Conservation (phyloP, 2,888 invertebrate species). For the Griposia aprilina region DNA sequence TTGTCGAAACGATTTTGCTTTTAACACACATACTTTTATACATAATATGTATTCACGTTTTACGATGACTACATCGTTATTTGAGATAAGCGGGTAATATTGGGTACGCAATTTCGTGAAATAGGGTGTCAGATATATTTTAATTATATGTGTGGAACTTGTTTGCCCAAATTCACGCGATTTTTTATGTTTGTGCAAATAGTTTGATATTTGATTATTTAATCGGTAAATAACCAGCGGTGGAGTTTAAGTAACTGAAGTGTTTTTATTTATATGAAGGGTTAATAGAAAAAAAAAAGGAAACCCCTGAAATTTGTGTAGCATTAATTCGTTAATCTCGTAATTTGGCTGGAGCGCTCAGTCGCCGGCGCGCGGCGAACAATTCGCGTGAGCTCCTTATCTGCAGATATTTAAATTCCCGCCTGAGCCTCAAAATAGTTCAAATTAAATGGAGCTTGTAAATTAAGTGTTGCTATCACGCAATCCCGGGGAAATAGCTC, state of each 20-base stretch:
- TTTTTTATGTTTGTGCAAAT: constrained; percentile 14
- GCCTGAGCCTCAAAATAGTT: constrained; percentile 86
- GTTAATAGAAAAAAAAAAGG: constrained; percentile 52
- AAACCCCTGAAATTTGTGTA: constrained; percentile 72
- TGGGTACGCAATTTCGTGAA: constrained; percentile 56
- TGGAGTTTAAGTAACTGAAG: not conserved
- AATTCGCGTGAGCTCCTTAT: constrained; percentile 89
- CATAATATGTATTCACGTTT: constrained; percentile 56
- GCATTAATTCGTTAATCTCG: constrained; percentile 83
- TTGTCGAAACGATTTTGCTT: constrained; percentile 48
- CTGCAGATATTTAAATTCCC: constrained; percentile 87
- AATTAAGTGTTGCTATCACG: constrained; percentile 90
- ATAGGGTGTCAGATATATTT: constrained; percentile 58
- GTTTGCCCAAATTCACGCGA: constrained; percentile 22
- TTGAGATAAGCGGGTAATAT: constrained; percentile 60
- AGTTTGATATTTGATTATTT: constrained; percentile 12
- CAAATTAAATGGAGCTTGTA: constrained; percentile 88
- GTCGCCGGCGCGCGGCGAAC: constrained; percentile 70
- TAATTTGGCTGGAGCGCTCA: constrained; percentile 80
- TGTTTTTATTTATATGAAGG: constrained; percentile 19
- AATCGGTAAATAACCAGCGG: not conserved
- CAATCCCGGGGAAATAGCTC: constrained; percentile 88
- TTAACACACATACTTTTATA: constrained; percentile 56
- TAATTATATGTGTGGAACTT: constrained; percentile 52
- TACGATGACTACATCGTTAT: constrained; percentile 56